A percentile compares a stretch with the other conserved stretches of the same genome.
These are phyloP conservation scores for Drosophila multiciliata DNA, from an alignment of 2,888 invertebrate species.

Conservation along the genomic window DNA sequence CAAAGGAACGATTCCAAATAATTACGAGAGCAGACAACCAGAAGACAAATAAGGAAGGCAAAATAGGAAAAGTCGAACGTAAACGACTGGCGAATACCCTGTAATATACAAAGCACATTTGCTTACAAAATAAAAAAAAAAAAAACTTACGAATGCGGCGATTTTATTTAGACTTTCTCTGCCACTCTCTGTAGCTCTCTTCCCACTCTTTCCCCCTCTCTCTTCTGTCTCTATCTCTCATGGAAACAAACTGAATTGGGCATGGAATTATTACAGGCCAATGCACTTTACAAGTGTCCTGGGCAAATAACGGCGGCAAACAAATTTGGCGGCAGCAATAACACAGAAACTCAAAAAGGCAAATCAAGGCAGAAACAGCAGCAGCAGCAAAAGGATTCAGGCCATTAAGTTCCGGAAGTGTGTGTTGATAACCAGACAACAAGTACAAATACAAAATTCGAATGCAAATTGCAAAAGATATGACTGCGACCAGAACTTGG, in stretches of 20 bases:
- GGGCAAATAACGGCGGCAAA: slow-evolving; percentile 20
- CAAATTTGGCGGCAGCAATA: slow-evolving; percentile 13
- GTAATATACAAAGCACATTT: background rate
- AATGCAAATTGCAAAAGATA: slow-evolving; percentile 43
- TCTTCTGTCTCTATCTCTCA: background rate
- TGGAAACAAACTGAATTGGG: slow-evolving; percentile 10
- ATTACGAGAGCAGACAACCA: slow-evolving; percentile 41
- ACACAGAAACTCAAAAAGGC: slow-evolving; percentile 34
- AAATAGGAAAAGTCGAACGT: background rate
- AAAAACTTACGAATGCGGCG: background rate
- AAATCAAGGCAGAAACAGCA: slow-evolving; percentile 56
- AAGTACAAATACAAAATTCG: slow-evolving; percentile 56
- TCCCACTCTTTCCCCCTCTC: background rate
- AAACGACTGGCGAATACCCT: slow-evolving; percentile 13
- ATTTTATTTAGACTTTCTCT: background rate
- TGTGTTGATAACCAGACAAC: slow-evolving; percentile 80
- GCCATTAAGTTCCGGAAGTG: slow-evolving; percentile 84
- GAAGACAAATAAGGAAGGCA: slow-evolving; percentile 17
- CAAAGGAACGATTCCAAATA: slow-evolving; percentile 28
- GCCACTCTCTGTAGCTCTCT: background rate
- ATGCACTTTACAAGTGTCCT: slow-evolving; percentile 67
- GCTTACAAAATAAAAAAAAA: too few species aligned
- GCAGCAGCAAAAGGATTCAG: slow-evolving; percentile 83
- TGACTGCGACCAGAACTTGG: slow-evolving; percentile 21
- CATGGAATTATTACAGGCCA: slow-evolving; percentile 68